Evolutionary conservation across 30 jellyfish, hydroid and myxozoan genomes (phyloP).

Genomic region (Aurelia aurita complex sp. Pacific): DNA sequence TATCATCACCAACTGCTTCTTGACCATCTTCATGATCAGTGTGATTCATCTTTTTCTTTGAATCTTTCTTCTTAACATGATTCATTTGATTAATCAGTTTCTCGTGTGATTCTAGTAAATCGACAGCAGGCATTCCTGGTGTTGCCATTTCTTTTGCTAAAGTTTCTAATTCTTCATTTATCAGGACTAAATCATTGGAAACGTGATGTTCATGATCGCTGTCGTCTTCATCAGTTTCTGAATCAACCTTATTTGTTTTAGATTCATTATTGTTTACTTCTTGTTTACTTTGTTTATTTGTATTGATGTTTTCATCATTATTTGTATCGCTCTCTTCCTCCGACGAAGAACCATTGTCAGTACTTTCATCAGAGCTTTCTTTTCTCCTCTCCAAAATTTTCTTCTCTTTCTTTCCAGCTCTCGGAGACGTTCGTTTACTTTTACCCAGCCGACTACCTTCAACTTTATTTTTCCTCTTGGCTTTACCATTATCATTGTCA

Average conservation of each 20-base stretch:
- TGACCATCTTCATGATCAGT: neutral
- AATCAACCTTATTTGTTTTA: neutral
- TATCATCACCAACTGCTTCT: constrained; percentile 35
- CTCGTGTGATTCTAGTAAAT: constrained; percentile 16
- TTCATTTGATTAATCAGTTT: neutral
- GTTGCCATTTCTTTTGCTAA: constrained; percentile 25
- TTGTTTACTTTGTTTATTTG: neutral
- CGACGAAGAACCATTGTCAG: constrained; percentile 5
- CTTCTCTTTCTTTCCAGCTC: neutral
- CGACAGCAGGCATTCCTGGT: constrained; percentile 75
- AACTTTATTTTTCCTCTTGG: neutral
- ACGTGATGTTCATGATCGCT: neutral
- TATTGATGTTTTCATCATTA: constrained; percentile 7
- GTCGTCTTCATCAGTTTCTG: constrained; percentile 48
- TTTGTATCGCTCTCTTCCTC: neutral
- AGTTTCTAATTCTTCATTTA: constrained; percentile 30
- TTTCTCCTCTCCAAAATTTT: neutral
- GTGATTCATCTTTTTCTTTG: neutral
- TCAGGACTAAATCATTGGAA: neutral
- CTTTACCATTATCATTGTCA: constrained; percentile 12
- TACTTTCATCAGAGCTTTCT: constrained; percentile 7
- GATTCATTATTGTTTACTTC: neutral
- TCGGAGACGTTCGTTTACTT: neutral
- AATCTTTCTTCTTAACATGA: neutral
- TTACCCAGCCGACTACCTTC: neutral